Evolutionary conservation across 2,888 invertebrate genomes (phyloP).

Genomic region (Micoletzkya japonica): DNA sequence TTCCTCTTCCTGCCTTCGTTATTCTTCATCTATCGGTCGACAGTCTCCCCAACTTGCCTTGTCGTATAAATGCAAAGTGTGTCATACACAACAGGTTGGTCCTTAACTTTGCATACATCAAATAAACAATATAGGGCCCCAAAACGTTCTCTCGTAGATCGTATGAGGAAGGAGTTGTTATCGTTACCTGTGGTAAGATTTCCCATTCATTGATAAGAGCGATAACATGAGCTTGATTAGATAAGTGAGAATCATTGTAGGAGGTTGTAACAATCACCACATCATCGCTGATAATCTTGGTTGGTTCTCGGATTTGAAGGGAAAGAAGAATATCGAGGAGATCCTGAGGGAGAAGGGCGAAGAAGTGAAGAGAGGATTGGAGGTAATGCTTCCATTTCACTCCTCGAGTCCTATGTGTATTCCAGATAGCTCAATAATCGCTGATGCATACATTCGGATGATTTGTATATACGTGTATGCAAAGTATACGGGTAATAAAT

Average conservation of each 20-base stretch:
- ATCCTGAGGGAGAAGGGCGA: constrained; percentile 86
- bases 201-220: neutral
- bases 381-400: constrained; percentile 3
- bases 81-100: constrained; percentile 74
- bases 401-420: no score
- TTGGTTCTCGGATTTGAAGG: constrained; percentile 79
- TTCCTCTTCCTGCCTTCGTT: neutral
- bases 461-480: no score
- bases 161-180: constrained; percentile 75
- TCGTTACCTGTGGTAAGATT: constrained; percentile 77
- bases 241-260: neutral
- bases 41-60: constrained; percentile 67
- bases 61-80: constrained; percentile 86
- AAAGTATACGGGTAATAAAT: no score
- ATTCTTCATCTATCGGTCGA: constrained; percentile 31
- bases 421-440: no score
- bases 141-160: constrained; percentile 57
- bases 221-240: neutral
- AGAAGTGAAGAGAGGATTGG: constrained; percentile 69
- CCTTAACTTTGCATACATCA: neutral
- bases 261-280: constrained; percentile 84
- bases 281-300: constrained; percentile 92
- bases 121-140: constrained; percentile 49
- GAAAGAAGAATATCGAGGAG: constrained; percentile 80
- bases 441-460: no score